Conservation (phyloP, 2,113 vertebrate species). For the Ifrita kowaldi region DNA sequence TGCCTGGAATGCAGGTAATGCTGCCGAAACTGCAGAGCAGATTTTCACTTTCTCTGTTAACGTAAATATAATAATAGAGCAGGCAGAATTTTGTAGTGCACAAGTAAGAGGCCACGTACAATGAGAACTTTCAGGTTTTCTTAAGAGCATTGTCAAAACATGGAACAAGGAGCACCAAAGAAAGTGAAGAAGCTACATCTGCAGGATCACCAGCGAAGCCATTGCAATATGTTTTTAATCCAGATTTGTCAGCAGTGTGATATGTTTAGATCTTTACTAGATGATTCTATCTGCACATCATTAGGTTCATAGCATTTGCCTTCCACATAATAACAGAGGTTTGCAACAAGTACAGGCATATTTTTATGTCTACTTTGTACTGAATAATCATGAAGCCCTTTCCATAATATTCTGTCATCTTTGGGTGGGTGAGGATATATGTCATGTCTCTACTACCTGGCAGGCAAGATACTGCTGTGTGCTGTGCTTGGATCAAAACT, state of each 20-base stretch:
- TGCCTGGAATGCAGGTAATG: background rate
- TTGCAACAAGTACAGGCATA: background rate
- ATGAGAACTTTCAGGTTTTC: background rate
- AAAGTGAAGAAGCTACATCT: background rate
- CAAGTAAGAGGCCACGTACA: background rate
- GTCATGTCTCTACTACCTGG: background rate
- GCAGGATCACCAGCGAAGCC: background rate
- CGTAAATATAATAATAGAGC: background rate
- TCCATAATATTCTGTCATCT: background rate
- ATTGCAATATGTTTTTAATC: background rate
- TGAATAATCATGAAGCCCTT: background rate
- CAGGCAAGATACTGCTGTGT: background rate
- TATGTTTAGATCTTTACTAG: background rate
- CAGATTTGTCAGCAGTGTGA: background rate
- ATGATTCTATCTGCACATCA: background rate
- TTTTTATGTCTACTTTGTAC: background rate
- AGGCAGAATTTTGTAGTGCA: background rate
- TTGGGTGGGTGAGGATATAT: background rate
- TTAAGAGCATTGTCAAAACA: background rate
- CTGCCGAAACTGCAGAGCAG: background rate
- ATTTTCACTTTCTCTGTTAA: background rate
- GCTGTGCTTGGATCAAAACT: background rate
- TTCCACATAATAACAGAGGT: background rate
- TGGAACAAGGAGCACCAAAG: background rate
- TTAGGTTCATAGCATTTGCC: background rate